Conservation (phyloP, 2,888 invertebrate genomes). For the Elmis aenea region DNA sequence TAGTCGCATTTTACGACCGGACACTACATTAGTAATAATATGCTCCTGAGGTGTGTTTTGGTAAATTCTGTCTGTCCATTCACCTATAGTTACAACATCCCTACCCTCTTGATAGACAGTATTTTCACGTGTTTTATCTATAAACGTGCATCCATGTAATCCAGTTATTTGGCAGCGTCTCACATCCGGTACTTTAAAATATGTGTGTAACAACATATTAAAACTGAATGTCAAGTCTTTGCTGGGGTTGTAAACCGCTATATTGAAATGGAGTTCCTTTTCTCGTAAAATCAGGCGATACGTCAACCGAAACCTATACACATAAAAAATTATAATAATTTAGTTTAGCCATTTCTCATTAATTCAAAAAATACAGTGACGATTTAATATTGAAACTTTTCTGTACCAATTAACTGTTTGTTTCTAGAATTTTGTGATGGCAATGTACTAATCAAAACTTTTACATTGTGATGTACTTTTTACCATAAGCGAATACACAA, state of each 20-base stretch:
- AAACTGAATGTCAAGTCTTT: constrained; percentile 87
- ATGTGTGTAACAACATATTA: constrained; percentile 89
- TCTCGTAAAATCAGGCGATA: constrained; percentile 86
- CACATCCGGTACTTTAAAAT: constrained; percentile 94
- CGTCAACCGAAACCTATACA: constrained; percentile 84
- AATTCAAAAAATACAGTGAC: too few relatives aligned
- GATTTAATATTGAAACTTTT: too few relatives aligned
- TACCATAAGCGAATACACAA: too few relatives aligned
- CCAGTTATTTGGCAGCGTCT: constrained; percentile 88
- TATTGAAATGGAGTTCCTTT: constrained; percentile 88
- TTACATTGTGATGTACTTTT: too few relatives aligned
- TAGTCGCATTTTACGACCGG: constrained; percentile 86
- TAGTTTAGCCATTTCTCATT: too few relatives aligned
- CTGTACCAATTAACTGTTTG: too few relatives aligned
- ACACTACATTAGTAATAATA: constrained; percentile 88
- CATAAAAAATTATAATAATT: constrained; percentile 11
- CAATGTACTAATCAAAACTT: too few relatives aligned
- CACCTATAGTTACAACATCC: constrained; percentile 83
- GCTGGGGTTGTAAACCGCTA: constrained; percentile 91
- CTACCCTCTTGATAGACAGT: constrained; percentile 84
- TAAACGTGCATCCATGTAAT: constrained; percentile 73
- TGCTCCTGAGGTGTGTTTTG: constrained; percentile 91
- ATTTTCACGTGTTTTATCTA: constrained; percentile 78
- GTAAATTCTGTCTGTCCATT: constrained; percentile 92
- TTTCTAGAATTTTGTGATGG: too few relatives aligned